phyloP scores from a whole-genome alignment of 1,140 invertebrate species.

The Papilio aristodemus region DNA sequence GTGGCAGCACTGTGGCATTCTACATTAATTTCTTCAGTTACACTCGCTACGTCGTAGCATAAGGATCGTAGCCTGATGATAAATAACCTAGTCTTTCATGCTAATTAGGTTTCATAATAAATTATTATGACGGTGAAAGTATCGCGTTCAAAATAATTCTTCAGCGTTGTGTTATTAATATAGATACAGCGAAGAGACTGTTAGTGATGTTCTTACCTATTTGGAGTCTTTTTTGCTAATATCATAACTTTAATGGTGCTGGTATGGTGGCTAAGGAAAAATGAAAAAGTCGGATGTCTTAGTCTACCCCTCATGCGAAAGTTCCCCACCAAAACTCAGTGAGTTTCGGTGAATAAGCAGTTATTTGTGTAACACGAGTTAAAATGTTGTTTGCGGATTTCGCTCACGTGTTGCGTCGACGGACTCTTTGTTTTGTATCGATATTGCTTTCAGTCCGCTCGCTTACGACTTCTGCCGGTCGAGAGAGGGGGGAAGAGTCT shows the following conservation, averaged over 20 bases:
- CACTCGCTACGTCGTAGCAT: no score
- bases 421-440: conserved; percentile 21
- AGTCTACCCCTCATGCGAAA: no score
- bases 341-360: conserved; percentile 20
- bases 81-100: no score
- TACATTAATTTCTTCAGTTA: no score
- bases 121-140: no score
- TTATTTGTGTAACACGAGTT: conserved; percentile 15
- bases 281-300: not conserved
- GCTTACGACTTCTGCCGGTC: not conserved
- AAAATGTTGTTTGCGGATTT: conserved; percentile 24
- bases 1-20: not conserved
- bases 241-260: not conserved
- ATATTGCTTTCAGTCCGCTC: conserved; percentile 15
- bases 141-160: no score
- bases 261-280: not conserved
- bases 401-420: conserved; percentile 3
- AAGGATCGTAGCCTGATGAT: no score
- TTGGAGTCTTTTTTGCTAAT: not conserved
- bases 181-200: no score
- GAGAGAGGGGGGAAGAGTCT: not conserved
- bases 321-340: not conserved
- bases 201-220: no score
- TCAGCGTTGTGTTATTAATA: no score
- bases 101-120: no score